Conservation (phyloP, 2,888 invertebrate species). For the Autographa pulchrina region DNA sequence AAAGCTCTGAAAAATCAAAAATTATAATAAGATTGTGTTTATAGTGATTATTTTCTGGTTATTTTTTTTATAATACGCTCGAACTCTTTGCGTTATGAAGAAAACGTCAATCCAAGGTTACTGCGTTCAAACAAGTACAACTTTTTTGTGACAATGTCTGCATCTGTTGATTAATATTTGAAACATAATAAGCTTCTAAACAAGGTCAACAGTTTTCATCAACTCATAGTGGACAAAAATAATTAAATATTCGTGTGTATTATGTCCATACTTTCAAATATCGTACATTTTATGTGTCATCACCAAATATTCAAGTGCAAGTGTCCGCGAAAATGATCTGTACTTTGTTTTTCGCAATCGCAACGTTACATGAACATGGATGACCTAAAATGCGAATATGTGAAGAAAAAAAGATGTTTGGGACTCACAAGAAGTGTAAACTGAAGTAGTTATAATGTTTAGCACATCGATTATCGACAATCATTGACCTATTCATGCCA, state of each 20-base stretch:
- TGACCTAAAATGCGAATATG: conserved; percentile 90
- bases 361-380: conserved; percentile 90
- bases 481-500: conserved; percentile 78
- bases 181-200: conserved; percentile 89
- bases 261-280: conserved; percentile 78
- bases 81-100: conserved; percentile 38
- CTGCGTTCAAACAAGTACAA: conserved; percentile 74
- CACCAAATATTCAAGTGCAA: conserved; percentile 79
- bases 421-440: conserved; percentile 84
- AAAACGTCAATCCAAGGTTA: conserved; percentile 72
- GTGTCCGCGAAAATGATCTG: conserved; percentile 88
- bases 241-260: conserved; percentile 83
- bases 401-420: conserved; percentile 88
- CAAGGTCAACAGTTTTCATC: conserved; percentile 90
- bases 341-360: conserved; percentile 89
- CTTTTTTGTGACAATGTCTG: conserved; percentile 88
- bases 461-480: conserved; percentile 77
- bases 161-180: conserved; percentile 90
- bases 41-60: neutral
- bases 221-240: conserved; percentile 85
- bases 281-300: conserved; percentile 74
- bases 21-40: neutral
- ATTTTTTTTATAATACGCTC: neutral
- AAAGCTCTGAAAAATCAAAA: neutral
- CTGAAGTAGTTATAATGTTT: conserved; percentile 83